Evolutionary conservation across 2,113 vertebrate genomes (phyloP).

Genomic region (Callocephalon fimbriatum): DNA sequence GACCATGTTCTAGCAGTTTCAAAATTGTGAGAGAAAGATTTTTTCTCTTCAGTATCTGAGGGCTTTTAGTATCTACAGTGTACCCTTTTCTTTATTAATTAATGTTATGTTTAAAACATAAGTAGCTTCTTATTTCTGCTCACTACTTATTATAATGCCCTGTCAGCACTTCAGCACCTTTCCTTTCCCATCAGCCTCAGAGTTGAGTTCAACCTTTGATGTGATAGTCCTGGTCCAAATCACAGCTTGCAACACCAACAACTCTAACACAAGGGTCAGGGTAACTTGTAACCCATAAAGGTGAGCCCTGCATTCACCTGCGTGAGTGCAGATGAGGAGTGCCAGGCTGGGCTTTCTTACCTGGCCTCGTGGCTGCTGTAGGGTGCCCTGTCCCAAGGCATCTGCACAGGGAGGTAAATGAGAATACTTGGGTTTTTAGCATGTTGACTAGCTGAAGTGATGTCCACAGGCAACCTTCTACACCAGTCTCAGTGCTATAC

Average conservation of each 20-base stretch:
- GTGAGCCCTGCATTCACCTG: not conserved
- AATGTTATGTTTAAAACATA: conserved; percentile 64
- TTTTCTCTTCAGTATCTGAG: not conserved
- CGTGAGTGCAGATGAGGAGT: accelerated
- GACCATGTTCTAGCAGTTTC: not conserved
- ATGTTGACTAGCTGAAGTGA: not conserved
- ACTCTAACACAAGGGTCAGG: accelerated
- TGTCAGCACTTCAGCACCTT: not conserved
- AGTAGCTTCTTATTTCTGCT: conserved; percentile 53
- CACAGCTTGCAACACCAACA: not conserved
- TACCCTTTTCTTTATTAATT: conserved; percentile 67
- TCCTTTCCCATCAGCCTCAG: not conserved
- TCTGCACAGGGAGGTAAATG: accelerated
- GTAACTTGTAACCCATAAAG: accelerated
- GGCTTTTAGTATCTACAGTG: conserved; percentile 7
- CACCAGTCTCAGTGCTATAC: not conserved
- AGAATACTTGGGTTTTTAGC: not conserved
- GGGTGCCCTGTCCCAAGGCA: accelerated
- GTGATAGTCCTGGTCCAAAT: not conserved
- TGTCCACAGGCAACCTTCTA: not conserved
- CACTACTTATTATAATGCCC: not conserved
- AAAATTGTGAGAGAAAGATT: not conserved
- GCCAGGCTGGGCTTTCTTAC: not conserved
- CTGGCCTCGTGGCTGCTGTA: not conserved
- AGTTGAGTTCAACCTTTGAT: not conserved